phyloP scores from a whole-genome alignment of 1,140 invertebrate species.

The Drosophila erecta region DNA sequence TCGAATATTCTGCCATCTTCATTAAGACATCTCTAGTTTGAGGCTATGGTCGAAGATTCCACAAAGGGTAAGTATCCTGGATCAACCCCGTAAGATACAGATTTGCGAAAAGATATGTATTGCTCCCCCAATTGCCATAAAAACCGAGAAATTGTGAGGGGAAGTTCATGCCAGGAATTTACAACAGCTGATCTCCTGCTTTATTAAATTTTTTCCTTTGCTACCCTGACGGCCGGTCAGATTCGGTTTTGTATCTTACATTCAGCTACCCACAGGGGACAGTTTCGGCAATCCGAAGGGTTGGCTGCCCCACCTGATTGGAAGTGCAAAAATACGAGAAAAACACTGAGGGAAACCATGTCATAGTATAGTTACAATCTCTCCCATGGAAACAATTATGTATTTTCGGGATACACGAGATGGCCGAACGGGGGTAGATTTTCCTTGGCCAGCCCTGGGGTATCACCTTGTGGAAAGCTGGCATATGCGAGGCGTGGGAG shows the following conservation, averaged over 20 bases:
- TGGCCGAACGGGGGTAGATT: constrained; percentile 49
- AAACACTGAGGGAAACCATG: constrained; percentile 6
- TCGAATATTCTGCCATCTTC: constrained; percentile 22
- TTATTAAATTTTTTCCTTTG: constrained; percentile 65
- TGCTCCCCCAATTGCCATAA: constrained; percentile 69
- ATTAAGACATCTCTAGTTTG: constrained; percentile 42
- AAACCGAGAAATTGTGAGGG: constrained; percentile 16
- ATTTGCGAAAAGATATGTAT: constrained; percentile 69
- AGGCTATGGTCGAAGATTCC: constrained; percentile 12
- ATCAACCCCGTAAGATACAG: constrained; percentile 58
- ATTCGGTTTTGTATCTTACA: constrained; percentile 10
- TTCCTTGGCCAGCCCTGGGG: constrained; percentile 23
- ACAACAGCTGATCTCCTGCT: constrained; percentile 71
- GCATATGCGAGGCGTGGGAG: constrained; percentile 39
- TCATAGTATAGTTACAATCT: constrained; percentile 35
- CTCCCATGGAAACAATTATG: constrained; percentile 73
- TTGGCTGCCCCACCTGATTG: constrained; percentile 67
- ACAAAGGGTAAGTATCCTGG: constrained; percentile 22
- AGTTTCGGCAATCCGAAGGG: constrained; percentile 62
- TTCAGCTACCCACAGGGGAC: constrained; percentile 61
- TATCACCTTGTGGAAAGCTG: constrained; percentile 38
- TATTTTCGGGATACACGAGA: constrained; percentile 39
- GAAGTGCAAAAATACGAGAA: constrained; percentile 37
- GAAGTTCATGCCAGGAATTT: constrained; percentile 37
- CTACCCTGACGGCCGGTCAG: constrained; percentile 44